Conservation (phyloP, 2,113 vertebrate genomes). For the Hippocampus zosterae region DNA sequence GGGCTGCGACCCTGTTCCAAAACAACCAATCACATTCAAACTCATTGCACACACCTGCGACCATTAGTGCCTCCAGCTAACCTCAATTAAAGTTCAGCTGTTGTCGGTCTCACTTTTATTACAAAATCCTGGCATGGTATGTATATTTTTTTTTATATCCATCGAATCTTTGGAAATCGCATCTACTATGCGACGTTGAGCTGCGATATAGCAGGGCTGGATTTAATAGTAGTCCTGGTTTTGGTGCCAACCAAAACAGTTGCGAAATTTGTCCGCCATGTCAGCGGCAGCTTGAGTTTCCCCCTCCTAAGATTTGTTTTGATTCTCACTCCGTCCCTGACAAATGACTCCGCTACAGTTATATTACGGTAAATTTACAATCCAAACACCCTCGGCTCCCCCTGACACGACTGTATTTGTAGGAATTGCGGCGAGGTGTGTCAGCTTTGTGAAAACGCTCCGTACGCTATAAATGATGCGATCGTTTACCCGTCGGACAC, state of each 20-base stretch:
- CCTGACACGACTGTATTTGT: slow-evolving; percentile 38
- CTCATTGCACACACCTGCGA: too few relatives aligned
- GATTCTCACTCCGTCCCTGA: slow-evolving; percentile 35
- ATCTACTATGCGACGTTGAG: neutral
- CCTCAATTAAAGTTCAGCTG: neutral
- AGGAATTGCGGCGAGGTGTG: slow-evolving; percentile 22
- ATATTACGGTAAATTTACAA: slow-evolving; percentile 34
- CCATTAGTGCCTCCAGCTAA: too few relatives aligned
- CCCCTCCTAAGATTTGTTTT: slow-evolving; percentile 41
- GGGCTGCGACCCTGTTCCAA: too few relatives aligned
- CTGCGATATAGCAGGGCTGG: neutral
- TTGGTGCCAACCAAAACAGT: slow-evolving; percentile 55
- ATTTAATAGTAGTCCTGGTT: slow-evolving; percentile 13
- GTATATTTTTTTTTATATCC: neutral
- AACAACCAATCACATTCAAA: too few relatives aligned
- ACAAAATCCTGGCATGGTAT: neutral
- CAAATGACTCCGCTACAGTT: slow-evolving; percentile 30
- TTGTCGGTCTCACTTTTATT: neutral
- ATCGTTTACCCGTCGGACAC: neutral
- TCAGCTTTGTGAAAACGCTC: slow-evolving; percentile 21
- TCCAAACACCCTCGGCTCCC: slow-evolving; percentile 35
- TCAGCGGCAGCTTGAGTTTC: slow-evolving; percentile 47
- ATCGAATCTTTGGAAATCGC: neutral
- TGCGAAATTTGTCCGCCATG: slow-evolving; percentile 37
- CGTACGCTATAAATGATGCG: slow-evolving; percentile 10